Conservation (phyloP, 2,888 invertebrate species). For the Limnephilus auricula region DNA sequence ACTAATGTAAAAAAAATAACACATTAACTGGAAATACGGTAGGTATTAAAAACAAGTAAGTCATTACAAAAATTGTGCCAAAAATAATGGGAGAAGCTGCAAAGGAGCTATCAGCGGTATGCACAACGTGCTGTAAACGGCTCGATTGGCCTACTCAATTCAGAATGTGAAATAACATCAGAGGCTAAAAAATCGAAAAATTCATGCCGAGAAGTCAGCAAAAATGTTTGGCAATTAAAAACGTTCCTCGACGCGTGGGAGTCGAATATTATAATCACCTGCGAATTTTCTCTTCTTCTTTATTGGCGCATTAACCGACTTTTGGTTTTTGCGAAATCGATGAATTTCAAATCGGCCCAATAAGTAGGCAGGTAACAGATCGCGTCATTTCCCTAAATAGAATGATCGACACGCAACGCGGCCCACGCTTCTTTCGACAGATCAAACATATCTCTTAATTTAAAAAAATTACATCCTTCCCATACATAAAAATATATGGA, state of each 20-base stretch:
- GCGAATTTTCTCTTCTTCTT: conserved; percentile 11
- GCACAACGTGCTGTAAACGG: neutral
- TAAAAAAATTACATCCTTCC: too few relatives aligned
- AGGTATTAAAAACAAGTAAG: too few relatives aligned
- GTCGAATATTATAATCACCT: neutral
- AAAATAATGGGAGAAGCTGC: too few relatives aligned
- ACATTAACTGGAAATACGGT: too few relatives aligned
- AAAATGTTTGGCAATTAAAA: neutral
- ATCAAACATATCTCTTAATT: neutral
- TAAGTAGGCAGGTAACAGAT: neutral
- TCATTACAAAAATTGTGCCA: too few relatives aligned
- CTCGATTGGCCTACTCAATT: too few relatives aligned
- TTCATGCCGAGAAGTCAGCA: neutral
- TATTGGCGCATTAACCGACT: neutral
- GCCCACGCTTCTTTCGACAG: neutral
- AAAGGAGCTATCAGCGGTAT: neutral
- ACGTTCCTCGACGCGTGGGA: neutral
- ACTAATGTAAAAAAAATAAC: too few relatives aligned
- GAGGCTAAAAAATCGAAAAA: neutral
- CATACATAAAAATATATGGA: too few relatives aligned
- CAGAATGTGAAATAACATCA: too few relatives aligned
- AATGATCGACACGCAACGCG: neutral
- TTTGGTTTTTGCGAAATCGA: neutral
- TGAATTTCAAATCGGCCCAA: neutral
- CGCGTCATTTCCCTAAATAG: conserved; percentile 3